phyloP scores from a whole-genome alignment of 2,113 vertebrate species.

The Salvator merianae region DNA sequence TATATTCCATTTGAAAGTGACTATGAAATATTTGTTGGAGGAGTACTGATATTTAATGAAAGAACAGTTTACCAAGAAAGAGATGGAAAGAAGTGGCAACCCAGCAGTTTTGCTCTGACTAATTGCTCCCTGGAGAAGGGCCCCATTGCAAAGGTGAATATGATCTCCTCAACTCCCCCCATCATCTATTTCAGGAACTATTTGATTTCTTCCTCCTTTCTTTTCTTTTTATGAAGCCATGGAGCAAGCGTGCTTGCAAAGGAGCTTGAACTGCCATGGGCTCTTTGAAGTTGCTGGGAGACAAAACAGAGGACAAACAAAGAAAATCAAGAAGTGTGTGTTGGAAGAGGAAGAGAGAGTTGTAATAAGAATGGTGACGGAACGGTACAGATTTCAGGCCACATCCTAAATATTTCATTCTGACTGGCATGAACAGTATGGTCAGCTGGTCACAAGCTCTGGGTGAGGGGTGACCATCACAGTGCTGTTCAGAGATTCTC shows the following conservation, averaged over 20 bases:
- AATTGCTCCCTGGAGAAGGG: constrained; percentile 70
- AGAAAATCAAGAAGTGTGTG: neutral
- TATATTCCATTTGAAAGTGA: neutral
- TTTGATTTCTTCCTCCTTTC: constrained; percentile 48
- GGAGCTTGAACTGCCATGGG: constrained; percentile 5
- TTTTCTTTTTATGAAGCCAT: constrained; percentile 21
- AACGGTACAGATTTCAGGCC: neutral
- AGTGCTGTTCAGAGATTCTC: no score
- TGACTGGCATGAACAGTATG: neutral
- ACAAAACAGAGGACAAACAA: constrained; percentile 38
- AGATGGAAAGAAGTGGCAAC: constrained; percentile 1
- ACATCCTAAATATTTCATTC: neutral
- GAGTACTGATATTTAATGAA: neutral
- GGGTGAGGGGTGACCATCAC: no score
- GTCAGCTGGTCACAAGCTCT: neutral
- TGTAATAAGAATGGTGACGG: neutral
- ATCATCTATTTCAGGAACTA: constrained; percentile 64
- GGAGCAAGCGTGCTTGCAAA: neutral
- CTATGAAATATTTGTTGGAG: neutral
- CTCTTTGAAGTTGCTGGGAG: constrained; percentile 50
- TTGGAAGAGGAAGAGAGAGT: neutral
- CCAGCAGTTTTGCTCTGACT: constrained; percentile 42
- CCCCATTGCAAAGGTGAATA: constrained; percentile 8
- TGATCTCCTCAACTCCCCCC: constrained; percentile 39
- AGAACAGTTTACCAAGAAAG: constrained; percentile 18